phyloP scores from a whole-genome alignment of 1,140 invertebrate species.

The Matsumurasca onukii region DNA sequence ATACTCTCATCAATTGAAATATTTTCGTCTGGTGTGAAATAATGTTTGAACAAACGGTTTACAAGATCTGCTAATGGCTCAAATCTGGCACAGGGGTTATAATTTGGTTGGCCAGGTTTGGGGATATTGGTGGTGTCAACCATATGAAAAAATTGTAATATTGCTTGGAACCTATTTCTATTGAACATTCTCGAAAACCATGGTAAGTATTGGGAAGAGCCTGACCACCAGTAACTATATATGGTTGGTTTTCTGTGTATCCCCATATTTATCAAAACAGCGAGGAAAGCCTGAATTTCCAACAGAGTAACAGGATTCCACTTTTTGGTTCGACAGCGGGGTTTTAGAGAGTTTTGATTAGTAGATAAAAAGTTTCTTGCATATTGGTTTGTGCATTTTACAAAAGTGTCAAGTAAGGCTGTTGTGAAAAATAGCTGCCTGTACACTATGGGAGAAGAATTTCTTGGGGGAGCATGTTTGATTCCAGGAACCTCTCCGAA shows the following conservation, averaged over 20 bases:
- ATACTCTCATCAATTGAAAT: slow-evolving; percentile 36
- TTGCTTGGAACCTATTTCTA: slow-evolving; percentile 32
- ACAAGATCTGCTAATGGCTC: slow-evolving; percentile 27
- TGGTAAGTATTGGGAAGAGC: slow-evolving; percentile 6
- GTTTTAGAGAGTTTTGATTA: not conserved
- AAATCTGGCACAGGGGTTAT: slow-evolving; percentile 30
- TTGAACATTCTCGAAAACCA: slow-evolving; percentile 32
- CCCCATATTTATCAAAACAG: slow-evolving; percentile 28
- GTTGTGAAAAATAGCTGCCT: slow-evolving; percentile 24
- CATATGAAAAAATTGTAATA: slow-evolving; percentile 32
- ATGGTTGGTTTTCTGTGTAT: slow-evolving; percentile 12
- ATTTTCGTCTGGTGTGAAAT: slow-evolving; percentile 19
- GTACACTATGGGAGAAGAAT: slow-evolving; percentile 8
- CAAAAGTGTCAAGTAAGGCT: slow-evolving; percentile 9
- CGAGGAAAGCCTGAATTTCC: slow-evolving; percentile 20
- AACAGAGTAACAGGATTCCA: slow-evolving; percentile 16
- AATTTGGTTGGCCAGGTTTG: slow-evolving; percentile 15
- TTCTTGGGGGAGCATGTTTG: slow-evolving; percentile 20
- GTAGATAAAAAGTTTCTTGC: slow-evolving; percentile 9
- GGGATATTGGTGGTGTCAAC: slow-evolving; percentile 9
- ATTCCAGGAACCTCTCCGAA: not conserved
- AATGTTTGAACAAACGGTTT: slow-evolving; percentile 24
- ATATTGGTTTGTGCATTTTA: slow-evolving; percentile 28
- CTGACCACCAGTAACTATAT: slow-evolving; percentile 14
- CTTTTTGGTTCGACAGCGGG: not conserved